These are phyloP conservation scores for Oconnorella tubifera DNA, from an alignment of 2,888 invertebrate genomes.

Conservation along the genomic window DNA sequence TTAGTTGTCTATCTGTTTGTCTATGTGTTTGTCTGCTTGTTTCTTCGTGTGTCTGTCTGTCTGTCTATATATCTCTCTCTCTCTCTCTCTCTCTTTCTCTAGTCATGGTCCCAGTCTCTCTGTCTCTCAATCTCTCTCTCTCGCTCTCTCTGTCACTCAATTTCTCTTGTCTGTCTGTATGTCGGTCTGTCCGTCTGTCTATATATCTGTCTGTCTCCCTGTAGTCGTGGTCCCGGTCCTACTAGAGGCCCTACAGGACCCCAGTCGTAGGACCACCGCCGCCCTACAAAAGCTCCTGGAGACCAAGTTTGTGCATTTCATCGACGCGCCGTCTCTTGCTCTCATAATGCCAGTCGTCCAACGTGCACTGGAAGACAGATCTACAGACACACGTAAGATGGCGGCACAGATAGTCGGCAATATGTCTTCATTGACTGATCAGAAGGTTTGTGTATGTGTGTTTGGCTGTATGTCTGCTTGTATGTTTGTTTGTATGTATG, in stretches of 20 bases:
- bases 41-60: too few species aligned
- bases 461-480: background rate
- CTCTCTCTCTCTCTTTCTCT: too few species aligned
- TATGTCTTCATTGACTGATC: constrained; percentile 98
- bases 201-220: too few species aligned
- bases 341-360: constrained; percentile 99
- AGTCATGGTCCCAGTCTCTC: too few species aligned
- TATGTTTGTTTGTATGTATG: background rate
- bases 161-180: too few species aligned
- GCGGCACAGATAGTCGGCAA: constrained; percentile 99
- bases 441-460: constrained; percentile 70
- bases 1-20: too few species aligned
- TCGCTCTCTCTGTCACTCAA: too few species aligned
- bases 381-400: constrained; percentile 97
- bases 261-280: constrained; percentile 85
- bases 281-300: constrained; percentile 79
- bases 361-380: constrained; percentile 93
- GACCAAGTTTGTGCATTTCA: constrained; percentile 91
- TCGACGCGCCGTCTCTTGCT: constrained; percentile 96
- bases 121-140: too few species aligned
- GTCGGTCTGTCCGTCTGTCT: too few species aligned
- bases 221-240: constrained; percentile 55
- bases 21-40: too few species aligned
- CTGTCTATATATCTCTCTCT: too few species aligned
- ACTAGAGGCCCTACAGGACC: constrained; percentile 88